Percentiles rank a stretch among this genome's conserved stretches.
Evolutionary conservation across 2,113 vertebrate genomes (phyloP).

Genomic region (Zosterops hypoxanthus): DNA sequence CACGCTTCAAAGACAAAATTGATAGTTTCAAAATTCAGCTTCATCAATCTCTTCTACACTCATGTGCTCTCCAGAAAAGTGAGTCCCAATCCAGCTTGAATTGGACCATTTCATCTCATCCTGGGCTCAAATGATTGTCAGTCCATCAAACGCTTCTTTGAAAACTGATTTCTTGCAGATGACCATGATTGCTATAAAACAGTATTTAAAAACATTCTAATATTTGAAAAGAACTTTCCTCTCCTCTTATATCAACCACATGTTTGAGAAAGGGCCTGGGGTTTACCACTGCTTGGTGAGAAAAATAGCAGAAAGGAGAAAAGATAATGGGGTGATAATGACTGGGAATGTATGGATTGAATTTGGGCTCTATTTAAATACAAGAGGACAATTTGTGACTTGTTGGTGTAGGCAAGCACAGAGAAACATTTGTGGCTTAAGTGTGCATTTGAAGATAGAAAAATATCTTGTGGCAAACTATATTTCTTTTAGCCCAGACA

Average conservation of each 20-base stretch:
- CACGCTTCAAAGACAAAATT: not conserved
- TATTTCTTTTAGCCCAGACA: not conserved
- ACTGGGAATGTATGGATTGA: conserved; percentile 45
- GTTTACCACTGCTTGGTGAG: conserved; percentile 56
- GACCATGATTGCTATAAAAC: conserved; percentile 11
- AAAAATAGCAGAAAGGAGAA: conserved; percentile 30
- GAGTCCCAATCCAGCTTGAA: not conserved
- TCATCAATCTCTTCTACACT: not conserved
- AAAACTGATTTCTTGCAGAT: conserved; percentile 63
- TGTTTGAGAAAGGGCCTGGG: conserved; percentile 27
- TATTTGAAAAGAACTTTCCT: conserved; percentile 41
- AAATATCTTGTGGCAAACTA: not conserved
- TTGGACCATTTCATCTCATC: conserved; percentile 12
- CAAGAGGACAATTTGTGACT: conserved; percentile 35
- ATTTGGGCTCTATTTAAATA: conserved; percentile 47
- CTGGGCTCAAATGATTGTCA: conserved; percentile 6
- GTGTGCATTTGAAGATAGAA: not conserved
- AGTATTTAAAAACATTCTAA: conserved; percentile 50
- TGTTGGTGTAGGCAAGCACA: not conserved
- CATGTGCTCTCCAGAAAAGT: conserved; percentile 30
- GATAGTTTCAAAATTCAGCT: conserved; percentile 8
- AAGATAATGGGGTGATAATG: conserved; percentile 62
- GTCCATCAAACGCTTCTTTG: conserved; percentile 48
- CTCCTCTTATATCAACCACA: conserved; percentile 63
- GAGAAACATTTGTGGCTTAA: conserved; percentile 30